phyloP scores from a whole-genome alignment of 2,113 vertebrate species.

The Campylorhamphus procurvoides region DNA sequence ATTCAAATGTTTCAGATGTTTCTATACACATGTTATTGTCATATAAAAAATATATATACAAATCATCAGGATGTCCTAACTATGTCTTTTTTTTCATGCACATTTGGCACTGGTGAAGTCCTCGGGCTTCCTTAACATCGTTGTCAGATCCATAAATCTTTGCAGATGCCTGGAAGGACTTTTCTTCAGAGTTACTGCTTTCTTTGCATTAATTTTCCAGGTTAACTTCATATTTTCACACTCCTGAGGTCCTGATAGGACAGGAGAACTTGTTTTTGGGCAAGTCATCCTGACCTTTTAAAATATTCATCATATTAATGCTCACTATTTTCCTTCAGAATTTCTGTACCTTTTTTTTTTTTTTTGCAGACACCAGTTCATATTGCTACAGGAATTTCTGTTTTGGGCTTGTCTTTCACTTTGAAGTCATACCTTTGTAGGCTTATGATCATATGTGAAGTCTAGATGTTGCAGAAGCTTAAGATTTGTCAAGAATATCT shows the following conservation, averaged over 20 bases:
- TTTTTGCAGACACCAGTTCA: neutral
- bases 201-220: neutral
- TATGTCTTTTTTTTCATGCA: neutral
- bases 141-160: neutral
- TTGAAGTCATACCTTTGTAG: conserved; percentile 40
- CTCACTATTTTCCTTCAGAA: neutral
- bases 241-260: neutral
- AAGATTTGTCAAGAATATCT: conserved; percentile 49
- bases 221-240: neutral
- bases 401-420: conserved; percentile 43
- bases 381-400: conserved; percentile 30
- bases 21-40: neutral
- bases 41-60: neutral
- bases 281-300: neutral
- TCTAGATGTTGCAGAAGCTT: conserved; percentile 17
- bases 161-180: neutral
- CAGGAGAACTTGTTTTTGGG: neutral
- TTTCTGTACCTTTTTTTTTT: neutral
- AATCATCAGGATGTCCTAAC: neutral
- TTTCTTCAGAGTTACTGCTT: neutral
- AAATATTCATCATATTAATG: neutral
- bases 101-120: neutral
- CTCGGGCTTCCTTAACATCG: neutral
- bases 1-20: neutral
- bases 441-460: neutral